phyloP scores from a whole-genome alignment of 2,797 vertebrate species.

The Gastrophryne carolinensis region DNA sequence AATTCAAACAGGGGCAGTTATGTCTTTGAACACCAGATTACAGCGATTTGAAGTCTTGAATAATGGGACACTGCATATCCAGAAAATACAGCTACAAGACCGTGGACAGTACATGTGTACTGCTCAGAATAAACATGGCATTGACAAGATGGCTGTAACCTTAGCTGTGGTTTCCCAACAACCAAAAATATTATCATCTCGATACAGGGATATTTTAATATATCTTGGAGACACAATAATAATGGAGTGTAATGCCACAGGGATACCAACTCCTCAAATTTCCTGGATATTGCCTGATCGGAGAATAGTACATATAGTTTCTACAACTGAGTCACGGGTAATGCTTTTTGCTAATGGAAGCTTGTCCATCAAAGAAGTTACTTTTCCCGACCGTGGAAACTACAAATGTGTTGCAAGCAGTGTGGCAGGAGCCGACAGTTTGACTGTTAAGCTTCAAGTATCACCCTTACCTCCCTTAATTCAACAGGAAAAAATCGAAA shows the following conservation, averaged over 20 bases:
- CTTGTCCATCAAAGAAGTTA: constrained; percentile 72
- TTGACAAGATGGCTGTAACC: constrained; percentile 68
- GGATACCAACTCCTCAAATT: constrained; percentile 74
- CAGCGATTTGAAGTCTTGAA: constrained; percentile 81
- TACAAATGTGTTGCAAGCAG: constrained; percentile 87
- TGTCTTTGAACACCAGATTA: constrained; percentile 73
- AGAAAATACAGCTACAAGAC: constrained; percentile 74
- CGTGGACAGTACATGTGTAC: constrained; percentile 83
- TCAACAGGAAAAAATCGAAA: constrained; percentile 75
- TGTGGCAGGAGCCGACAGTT: constrained; percentile 75
- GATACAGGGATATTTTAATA: constrained; percentile 73
- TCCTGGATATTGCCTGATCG: constrained; percentile 86
- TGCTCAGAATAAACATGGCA: constrained; percentile 78
- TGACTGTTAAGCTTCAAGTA: constrained; percentile 79
- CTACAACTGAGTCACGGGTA: constrained; percentile 62
- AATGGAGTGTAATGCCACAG: constrained; percentile 79
- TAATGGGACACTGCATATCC: constrained; percentile 84
- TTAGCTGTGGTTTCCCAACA: constrained; percentile 74
- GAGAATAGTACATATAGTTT: constrained; percentile 65
- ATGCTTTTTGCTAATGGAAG: constrained; percentile 75
- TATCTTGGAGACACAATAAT: constrained; percentile 72
- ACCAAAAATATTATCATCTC: constrained; percentile 74
- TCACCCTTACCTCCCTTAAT: constrained; percentile 77
- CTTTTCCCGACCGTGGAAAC: constrained; percentile 76
- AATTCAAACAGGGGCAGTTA: constrained; percentile 69